Evolutionary conservation across 2,888 invertebrate species (phyloP).

Genomic region (Ceriagrion tenellum): DNA sequence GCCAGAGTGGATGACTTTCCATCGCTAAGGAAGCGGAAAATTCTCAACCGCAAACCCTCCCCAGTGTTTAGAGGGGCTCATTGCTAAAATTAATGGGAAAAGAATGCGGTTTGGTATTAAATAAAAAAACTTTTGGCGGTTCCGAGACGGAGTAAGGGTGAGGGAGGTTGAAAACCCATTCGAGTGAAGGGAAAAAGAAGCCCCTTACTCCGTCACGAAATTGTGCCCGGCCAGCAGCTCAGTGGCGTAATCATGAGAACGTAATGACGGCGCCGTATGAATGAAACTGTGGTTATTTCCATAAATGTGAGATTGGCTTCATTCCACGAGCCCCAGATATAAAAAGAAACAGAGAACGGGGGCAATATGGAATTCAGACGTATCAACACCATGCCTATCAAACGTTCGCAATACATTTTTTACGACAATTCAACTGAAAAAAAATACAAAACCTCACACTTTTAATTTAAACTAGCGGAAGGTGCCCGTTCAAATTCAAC

Average conservation of each 20-base stretch:
- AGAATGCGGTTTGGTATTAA: background rate
- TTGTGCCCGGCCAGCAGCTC: background rate
- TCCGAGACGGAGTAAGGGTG: background rate
- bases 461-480: too few relatives aligned
- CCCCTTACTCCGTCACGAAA: background rate
- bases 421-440: too few relatives aligned
- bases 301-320: background rate
- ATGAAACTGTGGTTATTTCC: background rate
- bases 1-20: background rate
- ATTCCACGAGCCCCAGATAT: background rate
- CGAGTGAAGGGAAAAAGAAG: background rate
- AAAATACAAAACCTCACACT: too few relatives aligned
- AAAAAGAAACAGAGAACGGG: background rate
- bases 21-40: conserved; percentile 34
- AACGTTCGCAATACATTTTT: too few relatives aligned
- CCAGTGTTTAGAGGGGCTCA: background rate
- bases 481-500: too few relatives aligned
- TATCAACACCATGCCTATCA: background rate
- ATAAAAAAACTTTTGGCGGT: background rate
- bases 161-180: background rate
- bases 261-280: background rate
- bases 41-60: background rate
- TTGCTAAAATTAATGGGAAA: background rate
- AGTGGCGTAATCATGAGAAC: background rate
- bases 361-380: background rate